phyloP scores from a whole-genome alignment of 2,113 vertebrate species.

The Malurus melanocephalus region DNA sequence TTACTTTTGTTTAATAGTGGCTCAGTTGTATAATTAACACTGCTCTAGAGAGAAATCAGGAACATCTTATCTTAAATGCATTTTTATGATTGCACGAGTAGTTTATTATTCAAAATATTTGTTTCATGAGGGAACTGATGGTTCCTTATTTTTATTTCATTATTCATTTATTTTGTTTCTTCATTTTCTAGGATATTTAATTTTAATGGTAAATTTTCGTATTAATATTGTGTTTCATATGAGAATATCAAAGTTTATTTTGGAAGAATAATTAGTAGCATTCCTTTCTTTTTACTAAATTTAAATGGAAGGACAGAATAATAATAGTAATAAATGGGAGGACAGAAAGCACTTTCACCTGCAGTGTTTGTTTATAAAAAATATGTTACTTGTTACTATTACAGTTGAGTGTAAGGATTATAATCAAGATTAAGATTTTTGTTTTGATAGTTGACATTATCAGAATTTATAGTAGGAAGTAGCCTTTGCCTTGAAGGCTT shows the following conservation, averaged over 20 bases:
- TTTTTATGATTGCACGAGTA: not conserved
- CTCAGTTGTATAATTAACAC: not conserved
- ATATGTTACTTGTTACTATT: not conserved
- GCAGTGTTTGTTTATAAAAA: not conserved
- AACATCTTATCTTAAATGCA: not conserved
- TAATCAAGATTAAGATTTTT: not conserved
- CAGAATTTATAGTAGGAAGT: not conserved
- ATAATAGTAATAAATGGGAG: not conserved
- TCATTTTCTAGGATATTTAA: not conserved
- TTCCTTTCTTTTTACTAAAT: not conserved
- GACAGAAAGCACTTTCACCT: not conserved
- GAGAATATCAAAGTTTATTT: constrained; percentile 12
- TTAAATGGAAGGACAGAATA: not conserved
- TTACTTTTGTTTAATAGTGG: not conserved
- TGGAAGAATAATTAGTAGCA: not conserved
- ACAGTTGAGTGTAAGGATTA: not conserved
- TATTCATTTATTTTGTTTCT: not conserved
- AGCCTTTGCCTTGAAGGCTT: not conserved
- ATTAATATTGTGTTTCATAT: not conserved
- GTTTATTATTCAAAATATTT: not conserved
- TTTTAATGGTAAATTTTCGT: not conserved
- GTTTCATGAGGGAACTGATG: not conserved
- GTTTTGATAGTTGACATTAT: not conserved
- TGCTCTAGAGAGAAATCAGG: not conserved
- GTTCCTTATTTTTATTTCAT: not conserved